Evolutionary conservation across 2,888 invertebrate genomes (phyloP).

Genomic region (Conus canariensis): DNA sequence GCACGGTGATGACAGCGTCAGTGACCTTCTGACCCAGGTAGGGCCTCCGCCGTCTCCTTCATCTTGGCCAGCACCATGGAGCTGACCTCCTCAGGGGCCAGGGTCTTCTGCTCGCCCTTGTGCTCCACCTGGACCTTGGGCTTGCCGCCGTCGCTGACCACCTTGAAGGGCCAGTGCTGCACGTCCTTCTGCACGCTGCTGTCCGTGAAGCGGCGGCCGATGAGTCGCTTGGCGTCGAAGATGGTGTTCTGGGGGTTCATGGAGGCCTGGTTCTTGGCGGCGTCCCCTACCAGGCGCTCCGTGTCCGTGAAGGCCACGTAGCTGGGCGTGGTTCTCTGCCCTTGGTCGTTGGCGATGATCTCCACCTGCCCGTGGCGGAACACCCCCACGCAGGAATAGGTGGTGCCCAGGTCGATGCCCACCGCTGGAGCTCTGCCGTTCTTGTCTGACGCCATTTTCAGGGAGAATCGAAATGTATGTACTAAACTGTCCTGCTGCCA

Average conservation of each 20-base stretch:
- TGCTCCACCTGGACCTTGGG: conserved; percentile 75
- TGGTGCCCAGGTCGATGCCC: conserved; percentile 94
- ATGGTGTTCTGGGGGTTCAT: conserved; percentile 88
- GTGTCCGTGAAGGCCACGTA: conserved; percentile 86
- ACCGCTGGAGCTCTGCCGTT: conserved; percentile 80
- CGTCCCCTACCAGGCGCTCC: conserved; percentile 80
- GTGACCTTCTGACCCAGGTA: conserved; percentile 82
- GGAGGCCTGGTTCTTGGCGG: conserved; percentile 81
- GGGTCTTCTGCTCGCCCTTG: conserved; percentile 91
- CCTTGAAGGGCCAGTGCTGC: conserved; percentile 71
- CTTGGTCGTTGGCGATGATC: conserved; percentile 81
- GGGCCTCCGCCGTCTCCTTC: conserved; percentile 83
- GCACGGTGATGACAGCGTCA: conserved; percentile 78
- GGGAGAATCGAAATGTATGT: too few relatives aligned
- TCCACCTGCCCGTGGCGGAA: conserved; percentile 81
- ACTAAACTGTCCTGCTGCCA: too few relatives aligned
- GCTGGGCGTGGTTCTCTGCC: conserved; percentile 87
- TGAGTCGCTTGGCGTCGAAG: conserved; percentile 78
- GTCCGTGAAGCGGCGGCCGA: conserved; percentile 68
- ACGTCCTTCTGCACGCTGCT: conserved; percentile 65
- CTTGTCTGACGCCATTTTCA: not conserved
- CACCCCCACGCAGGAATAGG: conserved; percentile 84
- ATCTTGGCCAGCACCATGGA: conserved; percentile 95
- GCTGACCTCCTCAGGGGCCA: conserved; percentile 93
- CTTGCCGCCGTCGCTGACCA: conserved; percentile 62